Conservation (phyloP, 2,113 vertebrate genomes). For the Campylorhamphus procurvoides region DNA sequence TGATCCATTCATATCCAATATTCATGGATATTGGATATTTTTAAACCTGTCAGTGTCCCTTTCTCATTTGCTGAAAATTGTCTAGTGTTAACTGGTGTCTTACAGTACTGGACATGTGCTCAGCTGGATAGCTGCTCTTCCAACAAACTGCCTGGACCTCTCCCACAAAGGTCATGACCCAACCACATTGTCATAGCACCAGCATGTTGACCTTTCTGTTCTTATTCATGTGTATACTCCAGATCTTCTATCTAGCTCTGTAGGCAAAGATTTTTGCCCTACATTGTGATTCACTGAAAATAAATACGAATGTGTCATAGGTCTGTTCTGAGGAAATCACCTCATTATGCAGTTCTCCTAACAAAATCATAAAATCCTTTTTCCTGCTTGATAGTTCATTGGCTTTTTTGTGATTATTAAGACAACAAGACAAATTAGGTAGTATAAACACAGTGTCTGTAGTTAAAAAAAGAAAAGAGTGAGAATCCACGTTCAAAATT, state of each 20-base stretch:
- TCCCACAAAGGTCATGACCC: not conserved
- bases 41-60: not conserved
- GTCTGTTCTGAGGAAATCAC: not conserved
- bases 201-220: not conserved
- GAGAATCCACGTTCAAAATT: not conserved
- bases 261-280: not conserved
- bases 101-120: not conserved
- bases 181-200: not conserved
- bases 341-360: not conserved
- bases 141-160: not conserved
- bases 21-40: not conserved
- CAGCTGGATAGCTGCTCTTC: not conserved
- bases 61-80: not conserved
- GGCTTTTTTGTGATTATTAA: not conserved
- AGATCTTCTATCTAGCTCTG: not conserved
- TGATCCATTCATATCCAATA: not conserved
- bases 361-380: not conserved
- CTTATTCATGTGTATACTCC: not conserved
- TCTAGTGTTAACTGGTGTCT: not conserved
- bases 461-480: not conserved
- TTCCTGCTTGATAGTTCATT: not conserved
- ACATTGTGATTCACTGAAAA: slow-evolving; percentile 9
- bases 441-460: not conserved
- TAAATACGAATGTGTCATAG: slow-evolving; percentile 7
- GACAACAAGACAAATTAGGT: not conserved